Conservation (phyloP, 2,888 invertebrate genomes). For the Dryobota labecula region DNA sequence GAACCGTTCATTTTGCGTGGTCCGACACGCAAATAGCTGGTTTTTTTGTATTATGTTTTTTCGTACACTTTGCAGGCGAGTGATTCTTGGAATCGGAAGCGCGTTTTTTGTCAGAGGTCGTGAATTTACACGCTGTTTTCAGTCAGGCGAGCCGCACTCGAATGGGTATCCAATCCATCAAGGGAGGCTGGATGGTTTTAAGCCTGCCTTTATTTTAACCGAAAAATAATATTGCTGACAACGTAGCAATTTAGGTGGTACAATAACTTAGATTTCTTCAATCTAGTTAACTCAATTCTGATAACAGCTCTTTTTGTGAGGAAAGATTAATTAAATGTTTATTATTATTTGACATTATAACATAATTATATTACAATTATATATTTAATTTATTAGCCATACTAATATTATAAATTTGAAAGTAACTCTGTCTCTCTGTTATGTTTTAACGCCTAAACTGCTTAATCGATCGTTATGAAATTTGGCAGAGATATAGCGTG, state of each 20-base stretch:
- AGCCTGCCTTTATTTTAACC: conserved; percentile 20
- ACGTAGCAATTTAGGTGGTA: neutral
- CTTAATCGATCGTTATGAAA: too few relatives aligned
- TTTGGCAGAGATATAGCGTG: too few relatives aligned
- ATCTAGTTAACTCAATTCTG: neutral
- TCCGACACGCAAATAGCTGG: too few relatives aligned
- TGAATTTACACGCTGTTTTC: conserved; percentile 43
- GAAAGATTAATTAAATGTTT: neutral
- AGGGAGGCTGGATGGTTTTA: conserved; percentile 29
- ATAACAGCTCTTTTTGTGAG: neutral
- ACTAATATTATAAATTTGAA: too few relatives aligned
- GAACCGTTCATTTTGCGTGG: too few relatives aligned
- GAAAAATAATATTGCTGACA: conserved; percentile 23
- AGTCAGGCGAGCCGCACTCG: conserved; percentile 32
- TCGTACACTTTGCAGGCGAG: conserved; percentile 30
- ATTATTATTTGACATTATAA: too few relatives aligned
- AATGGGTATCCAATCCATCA: conserved; percentile 50
- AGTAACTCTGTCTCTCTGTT: too few relatives aligned
- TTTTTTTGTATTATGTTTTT: conserved; percentile 46
- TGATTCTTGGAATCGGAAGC: conserved; percentile 38
- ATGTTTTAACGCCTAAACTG: too few relatives aligned
- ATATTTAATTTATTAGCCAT: too few relatives aligned
- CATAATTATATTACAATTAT: too few relatives aligned
- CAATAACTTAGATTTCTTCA: neutral
- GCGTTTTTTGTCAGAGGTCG: conserved; percentile 38